These are phyloP conservation scores for Formica selysi DNA, from an alignment of 1,140 invertebrate genomes.

Conservation along the genomic window DNA sequence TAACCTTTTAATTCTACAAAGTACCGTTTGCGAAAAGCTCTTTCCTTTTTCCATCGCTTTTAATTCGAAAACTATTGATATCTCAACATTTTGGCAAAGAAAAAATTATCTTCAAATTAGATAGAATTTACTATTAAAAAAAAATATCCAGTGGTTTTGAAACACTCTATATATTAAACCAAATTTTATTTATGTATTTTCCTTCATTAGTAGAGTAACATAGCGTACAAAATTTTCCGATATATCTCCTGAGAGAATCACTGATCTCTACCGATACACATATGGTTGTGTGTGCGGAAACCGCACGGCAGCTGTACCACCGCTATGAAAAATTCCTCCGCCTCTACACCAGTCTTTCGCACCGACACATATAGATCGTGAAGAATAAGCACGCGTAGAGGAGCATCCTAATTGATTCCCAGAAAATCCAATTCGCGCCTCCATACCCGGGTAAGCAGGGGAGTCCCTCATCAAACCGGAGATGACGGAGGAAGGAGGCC, in stretches of 20 bases:
- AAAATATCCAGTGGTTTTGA: no score
- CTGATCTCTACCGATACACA: slow-evolving; percentile 34
- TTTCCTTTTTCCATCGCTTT: no score
- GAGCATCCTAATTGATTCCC: slow-evolving; percentile 63
- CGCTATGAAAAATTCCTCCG: slow-evolving; percentile 49
- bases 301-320: slow-evolving; percentile 29
- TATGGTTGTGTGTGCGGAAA: slow-evolving; percentile 9
- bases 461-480: slow-evolving; percentile 44
- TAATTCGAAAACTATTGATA: no score
- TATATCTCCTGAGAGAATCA: slow-evolving; percentile 13
- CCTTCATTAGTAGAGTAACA: not conserved
- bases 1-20: no score
- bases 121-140: no score
- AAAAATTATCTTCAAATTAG: no score
- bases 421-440: slow-evolving; percentile 67
- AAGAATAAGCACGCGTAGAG: slow-evolving; percentile 45
- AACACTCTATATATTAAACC: not conserved
- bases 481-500: slow-evolving; percentile 55
- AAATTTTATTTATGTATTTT: not conserved
- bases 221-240: not conserved
- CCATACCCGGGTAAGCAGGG: slow-evolving; percentile 26
- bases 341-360: slow-evolving; percentile 38
- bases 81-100: no score
- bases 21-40: no score
- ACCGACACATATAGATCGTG: slow-evolving; percentile 31